phyloP scores from a whole-genome alignment of 2,888 invertebrate genomes.

The Loripinus fragilis region DNA sequence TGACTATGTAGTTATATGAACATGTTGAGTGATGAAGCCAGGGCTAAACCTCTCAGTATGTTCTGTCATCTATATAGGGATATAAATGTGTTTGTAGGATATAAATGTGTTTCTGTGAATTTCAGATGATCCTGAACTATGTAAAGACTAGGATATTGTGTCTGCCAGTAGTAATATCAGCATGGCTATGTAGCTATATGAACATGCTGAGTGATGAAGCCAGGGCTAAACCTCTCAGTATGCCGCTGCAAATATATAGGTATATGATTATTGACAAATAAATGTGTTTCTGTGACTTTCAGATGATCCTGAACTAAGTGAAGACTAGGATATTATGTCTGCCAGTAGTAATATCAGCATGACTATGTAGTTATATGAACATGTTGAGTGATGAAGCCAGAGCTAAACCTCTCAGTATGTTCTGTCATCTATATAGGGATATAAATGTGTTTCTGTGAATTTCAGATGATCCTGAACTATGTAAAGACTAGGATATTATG shows the following conservation, averaged over 20 bases:
- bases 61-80: constrained; percentile 96
- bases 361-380: constrained; percentile 95
- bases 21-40: constrained; percentile 80
- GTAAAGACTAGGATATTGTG: constrained; percentile 94
- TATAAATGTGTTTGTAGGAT: too few species aligned
- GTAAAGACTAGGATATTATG: constrained; percentile 94
- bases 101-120: neutral
- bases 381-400: constrained; percentile 80
- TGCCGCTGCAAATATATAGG: constrained; percentile 96
- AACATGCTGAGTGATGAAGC: constrained; percentile 84
- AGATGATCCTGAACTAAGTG: constrained; percentile 93
- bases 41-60: constrained; percentile 91
- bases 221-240: constrained; percentile 88
- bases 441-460: neutral
- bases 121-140: constrained; percentile 92
- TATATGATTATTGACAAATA: too few species aligned
- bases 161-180: constrained; percentile 94
- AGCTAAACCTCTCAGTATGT: constrained; percentile 91
- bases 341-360: constrained; percentile 95
- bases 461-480: constrained; percentile 92
- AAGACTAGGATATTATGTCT: constrained; percentile 94
- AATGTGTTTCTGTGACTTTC: constrained; percentile 21
- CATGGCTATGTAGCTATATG: constrained; percentile 96
- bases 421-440: constrained; percentile 96
- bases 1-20: constrained; percentile 97